These are phyloP conservation scores for Apodemia hepburni DNA, from an alignment of 2,888 invertebrate species.

Conservation along the genomic window DNA sequence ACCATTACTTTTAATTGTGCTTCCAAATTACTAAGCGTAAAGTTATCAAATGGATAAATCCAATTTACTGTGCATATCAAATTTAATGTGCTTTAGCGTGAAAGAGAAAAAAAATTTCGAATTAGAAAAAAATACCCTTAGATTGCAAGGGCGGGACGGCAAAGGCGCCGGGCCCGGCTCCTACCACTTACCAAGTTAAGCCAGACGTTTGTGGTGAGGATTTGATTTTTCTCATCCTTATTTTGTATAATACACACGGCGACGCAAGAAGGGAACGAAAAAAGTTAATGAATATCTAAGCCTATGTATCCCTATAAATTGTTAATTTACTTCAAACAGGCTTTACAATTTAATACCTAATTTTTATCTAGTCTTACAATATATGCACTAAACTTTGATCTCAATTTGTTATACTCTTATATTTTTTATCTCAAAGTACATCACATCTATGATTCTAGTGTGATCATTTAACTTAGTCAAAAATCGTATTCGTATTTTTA, in stretches of 20 bases:
- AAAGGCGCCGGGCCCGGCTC: slow-evolving; percentile 66
- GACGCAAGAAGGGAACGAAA: slow-evolving; percentile 77
- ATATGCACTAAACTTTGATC: background rate
- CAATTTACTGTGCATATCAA: slow-evolving; percentile 31
- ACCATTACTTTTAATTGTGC: slow-evolving; percentile 37
- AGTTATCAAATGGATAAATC: slow-evolving; percentile 20
- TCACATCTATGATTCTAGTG: no score
- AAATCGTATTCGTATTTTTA: no score
- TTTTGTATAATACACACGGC: slow-evolving; percentile 81
- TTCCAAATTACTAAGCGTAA: slow-evolving; percentile 26
- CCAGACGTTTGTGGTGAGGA: slow-evolving; percentile 99
- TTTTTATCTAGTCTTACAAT: slow-evolving; percentile 8
- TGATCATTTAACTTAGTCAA: no score
- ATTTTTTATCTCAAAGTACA: no score
- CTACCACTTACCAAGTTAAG: slow-evolving; percentile 96
- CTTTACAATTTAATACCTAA: slow-evolving; percentile 1
- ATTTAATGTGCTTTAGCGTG: slow-evolving; percentile 40
- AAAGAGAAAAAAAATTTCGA: slow-evolving; percentile 29
- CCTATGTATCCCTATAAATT: slow-evolving; percentile 5
- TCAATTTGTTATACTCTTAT: no score
- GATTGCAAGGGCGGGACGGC: slow-evolving; percentile 55
- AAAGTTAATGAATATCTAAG: slow-evolving; percentile 59
- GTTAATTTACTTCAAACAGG: background rate
- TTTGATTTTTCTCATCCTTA: slow-evolving; percentile 99
- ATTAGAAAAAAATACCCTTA: slow-evolving; percentile 32